Evolutionary conservation across 2,113 vertebrate species (phyloP).

Genomic region (Carassius auratus): DNA sequence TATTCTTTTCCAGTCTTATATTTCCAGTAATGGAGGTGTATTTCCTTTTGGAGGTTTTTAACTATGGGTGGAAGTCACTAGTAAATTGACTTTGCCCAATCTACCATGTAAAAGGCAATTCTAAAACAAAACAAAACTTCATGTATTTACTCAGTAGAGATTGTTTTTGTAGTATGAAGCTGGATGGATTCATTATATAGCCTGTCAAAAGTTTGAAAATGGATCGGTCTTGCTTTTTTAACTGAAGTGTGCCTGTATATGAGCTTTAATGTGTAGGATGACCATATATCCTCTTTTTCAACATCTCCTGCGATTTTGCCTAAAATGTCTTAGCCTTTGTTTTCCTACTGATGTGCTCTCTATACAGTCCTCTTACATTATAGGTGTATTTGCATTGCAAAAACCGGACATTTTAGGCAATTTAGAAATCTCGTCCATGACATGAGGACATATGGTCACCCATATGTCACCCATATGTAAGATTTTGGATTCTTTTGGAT

Average conservation of each 20-base stretch:
- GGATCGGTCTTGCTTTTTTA: not conserved
- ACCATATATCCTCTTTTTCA: not conserved
- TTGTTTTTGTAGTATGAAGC: not conserved
- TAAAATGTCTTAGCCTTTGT: not conserved
- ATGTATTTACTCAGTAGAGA: not conserved
- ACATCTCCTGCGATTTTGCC: not conserved
- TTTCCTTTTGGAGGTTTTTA: constrained; percentile 22
- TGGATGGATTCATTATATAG: not conserved
- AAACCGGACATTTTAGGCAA: too few relatives aligned
- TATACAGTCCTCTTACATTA: not conserved
- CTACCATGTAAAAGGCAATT: not conserved
- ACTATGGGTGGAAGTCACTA: not conserved
- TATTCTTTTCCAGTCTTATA: constrained; percentile 10
- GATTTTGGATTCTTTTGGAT: too few relatives aligned
- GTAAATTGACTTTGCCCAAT: not conserved
- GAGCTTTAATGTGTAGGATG: not conserved
- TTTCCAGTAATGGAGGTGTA: constrained; percentile 24
- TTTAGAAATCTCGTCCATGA: too few relatives aligned
- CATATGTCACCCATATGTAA: too few relatives aligned
- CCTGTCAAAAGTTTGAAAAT: not conserved
- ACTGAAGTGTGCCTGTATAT: not conserved
- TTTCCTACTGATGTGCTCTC: not conserved
- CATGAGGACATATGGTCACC: too few relatives aligned
- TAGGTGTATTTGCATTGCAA: too few relatives aligned
- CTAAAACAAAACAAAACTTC: constrained; percentile 31